A percentile compares a stretch with the other conserved stretches of the same genome.
Evolutionary conservation across 2,113 vertebrate species (phyloP).

Genomic region (Tamias sibiricus): DNA sequence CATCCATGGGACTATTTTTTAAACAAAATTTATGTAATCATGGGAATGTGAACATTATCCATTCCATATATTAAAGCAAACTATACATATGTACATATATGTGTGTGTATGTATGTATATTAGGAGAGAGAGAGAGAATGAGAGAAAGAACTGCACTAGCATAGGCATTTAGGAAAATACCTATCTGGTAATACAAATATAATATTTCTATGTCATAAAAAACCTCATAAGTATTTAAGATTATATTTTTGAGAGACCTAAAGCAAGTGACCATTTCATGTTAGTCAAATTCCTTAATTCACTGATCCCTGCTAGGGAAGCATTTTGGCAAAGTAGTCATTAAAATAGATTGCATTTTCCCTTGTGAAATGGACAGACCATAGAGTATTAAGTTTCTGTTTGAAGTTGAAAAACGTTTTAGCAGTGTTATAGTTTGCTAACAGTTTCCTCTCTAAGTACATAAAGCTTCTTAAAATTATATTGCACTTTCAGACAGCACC

Average conservation of each 20-base stretch:
- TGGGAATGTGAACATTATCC: background rate
- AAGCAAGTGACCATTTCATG: background rate
- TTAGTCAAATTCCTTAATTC: slow-evolving; percentile 30
- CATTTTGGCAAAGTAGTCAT: background rate
- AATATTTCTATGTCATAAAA: slow-evolving; percentile 10
- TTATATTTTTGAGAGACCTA: background rate
- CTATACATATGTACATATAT: background rate
- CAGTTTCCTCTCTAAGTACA: background rate
- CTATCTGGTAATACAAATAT: background rate
- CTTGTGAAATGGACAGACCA: background rate
- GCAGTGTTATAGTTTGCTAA: background rate
- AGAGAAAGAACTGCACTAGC: background rate
- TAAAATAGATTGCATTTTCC: slow-evolving; percentile 3
- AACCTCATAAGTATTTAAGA: background rate
- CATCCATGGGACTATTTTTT: background rate
- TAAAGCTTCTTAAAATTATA: background rate
- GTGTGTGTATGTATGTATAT: too few species aligned
- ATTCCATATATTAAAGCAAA: slow-evolving; percentile 18
- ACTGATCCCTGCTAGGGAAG: background rate
- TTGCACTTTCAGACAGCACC: background rate
- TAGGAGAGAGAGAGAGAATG: too few species aligned
- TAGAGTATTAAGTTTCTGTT: background rate
- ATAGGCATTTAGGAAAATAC: background rate
- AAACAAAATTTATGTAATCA: background rate
- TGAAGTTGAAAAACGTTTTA: background rate